Conservation (phyloP, 2,888 invertebrate species). For the Nemurella pictetii region DNA sequence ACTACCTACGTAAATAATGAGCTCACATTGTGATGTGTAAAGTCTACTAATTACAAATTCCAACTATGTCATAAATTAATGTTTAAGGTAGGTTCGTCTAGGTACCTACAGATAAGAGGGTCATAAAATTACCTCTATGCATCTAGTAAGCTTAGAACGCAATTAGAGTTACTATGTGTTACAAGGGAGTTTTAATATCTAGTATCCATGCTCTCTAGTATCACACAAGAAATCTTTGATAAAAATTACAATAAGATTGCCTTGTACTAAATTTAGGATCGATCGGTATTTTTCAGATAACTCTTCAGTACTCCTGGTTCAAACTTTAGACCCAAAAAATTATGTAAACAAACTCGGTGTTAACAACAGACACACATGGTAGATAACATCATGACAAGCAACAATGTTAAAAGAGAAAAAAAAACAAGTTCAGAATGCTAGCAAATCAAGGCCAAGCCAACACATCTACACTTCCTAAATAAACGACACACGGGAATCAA, state of each 20-base stretch:
- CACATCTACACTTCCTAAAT: neutral
- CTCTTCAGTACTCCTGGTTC: neutral
- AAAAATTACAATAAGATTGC: neutral
- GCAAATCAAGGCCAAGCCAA: neutral
- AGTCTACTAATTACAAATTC: neutral
- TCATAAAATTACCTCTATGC: neutral
- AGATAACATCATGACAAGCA: neutral
- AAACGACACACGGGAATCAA: neutral
- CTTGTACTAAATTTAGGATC: neutral
- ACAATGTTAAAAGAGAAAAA: neutral
- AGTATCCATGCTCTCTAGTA: neutral
- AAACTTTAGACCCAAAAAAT: neutral
- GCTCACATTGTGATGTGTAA: constrained; percentile 3
- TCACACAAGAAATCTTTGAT: neutral
- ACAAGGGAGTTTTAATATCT: too few species aligned
- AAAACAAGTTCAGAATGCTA: neutral
- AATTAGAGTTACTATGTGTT: too few species aligned
- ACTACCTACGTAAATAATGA: constrained; percentile 5
- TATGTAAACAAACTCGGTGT: neutral
- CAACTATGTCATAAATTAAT: neutral
- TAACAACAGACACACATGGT: neutral
- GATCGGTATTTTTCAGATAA: neutral
- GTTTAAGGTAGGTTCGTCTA: too few species aligned
- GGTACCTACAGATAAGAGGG: neutral
- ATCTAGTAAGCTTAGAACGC: neutral